Base-by-base conservation (phyloP, 2,888 invertebrate species). In the Cephus pygmeus region DNA sequence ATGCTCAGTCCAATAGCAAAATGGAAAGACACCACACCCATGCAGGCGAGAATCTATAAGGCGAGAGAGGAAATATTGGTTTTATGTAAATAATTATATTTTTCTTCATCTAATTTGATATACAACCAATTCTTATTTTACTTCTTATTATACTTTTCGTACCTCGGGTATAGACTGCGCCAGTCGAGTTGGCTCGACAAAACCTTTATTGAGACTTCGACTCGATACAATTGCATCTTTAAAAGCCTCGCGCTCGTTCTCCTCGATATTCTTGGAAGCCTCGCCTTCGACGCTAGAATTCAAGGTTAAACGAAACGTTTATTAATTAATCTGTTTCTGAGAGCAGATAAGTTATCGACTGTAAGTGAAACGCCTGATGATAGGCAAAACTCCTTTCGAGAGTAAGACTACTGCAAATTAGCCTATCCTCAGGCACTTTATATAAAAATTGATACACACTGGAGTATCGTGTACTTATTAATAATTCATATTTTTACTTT, bases 1-100 rank as follows among this genome's bases (percentile, higher is more conserved):
- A 94, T 92, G 34, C 93, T 92, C 31, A 94, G 91, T 6, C 94
- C 94, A 34, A 94, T 93, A n/a, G 93, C 93, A 82, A 94, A 92
- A 86, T 94, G 94, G 87, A 93, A 94, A 34, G 93, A 92, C 4
- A 93, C 93, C 4, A 93, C 92, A 73, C 93, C 91, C 75, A 93
- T 88, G 81, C 93, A 92, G 31, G 93, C 93, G 35, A 91, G 84
- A 74, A 94, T 92, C 94, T 94, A 85, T 3, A 84, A 81, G 23
- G 56, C 2, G 0, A 23, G 23, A 56, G 56, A 23, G 56, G 56
- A 56, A 15, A 9, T 9, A 56, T 23, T 56, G 0, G 23, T 15
- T 56, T 56, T 56, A 1, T 56, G 6, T 15, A 23, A 56, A 23
- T 23, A 9, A 56, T 23, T 6, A 56, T 23, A 30, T 71, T 36